Evolutionary conservation across 2,113 vertebrate species (phyloP).

Genomic region (Daubentonia madagascariensis): DNA sequence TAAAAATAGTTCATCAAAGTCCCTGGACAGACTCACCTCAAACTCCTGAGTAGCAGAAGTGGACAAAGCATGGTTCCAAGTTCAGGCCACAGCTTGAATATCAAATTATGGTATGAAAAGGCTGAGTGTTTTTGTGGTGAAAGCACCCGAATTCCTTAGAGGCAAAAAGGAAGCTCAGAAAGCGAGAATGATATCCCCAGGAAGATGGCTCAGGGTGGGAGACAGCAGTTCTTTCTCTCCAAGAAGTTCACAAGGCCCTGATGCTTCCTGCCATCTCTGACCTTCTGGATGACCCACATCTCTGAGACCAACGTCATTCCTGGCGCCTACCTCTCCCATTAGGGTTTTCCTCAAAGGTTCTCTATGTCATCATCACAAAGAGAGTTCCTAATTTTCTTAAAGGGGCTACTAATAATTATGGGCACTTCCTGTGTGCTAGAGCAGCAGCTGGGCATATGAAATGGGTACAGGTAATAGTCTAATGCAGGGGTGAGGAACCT

Average conservation of each 20-base stretch:
- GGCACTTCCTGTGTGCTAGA: neutral
- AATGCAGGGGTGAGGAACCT: no score
- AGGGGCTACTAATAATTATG: neutral
- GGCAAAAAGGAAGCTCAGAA: conserved; percentile 37
- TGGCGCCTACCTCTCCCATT: neutral
- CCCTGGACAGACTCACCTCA: neutral
- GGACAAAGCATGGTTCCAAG: conserved; percentile 18
- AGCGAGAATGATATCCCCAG: neutral
- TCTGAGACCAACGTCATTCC: neutral
- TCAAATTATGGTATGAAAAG: conserved; percentile 66
- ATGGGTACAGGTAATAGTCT: neutral
- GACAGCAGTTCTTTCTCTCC: neutral
- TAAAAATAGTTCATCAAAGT: neutral
- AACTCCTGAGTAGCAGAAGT: neutral
- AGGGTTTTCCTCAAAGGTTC: conserved; percentile 4
- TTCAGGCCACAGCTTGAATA: conserved; percentile 54
- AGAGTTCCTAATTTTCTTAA: neutral
- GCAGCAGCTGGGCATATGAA: neutral
- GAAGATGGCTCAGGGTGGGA: neutral
- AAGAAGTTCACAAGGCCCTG: neutral
- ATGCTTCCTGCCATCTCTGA: neutral
- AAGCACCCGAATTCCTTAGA: conserved; percentile 9
- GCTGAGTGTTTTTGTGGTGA: conserved; percentile 30
- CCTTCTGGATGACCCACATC: conserved; percentile 2
- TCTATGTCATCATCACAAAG: neutral